Percentiles rank a stretch among this genome's conserved stretches.
Evolutionary conservation across 2,113 vertebrate genomes (phyloP).

Genomic region (Chiloscyllium plagiosum): DNA sequence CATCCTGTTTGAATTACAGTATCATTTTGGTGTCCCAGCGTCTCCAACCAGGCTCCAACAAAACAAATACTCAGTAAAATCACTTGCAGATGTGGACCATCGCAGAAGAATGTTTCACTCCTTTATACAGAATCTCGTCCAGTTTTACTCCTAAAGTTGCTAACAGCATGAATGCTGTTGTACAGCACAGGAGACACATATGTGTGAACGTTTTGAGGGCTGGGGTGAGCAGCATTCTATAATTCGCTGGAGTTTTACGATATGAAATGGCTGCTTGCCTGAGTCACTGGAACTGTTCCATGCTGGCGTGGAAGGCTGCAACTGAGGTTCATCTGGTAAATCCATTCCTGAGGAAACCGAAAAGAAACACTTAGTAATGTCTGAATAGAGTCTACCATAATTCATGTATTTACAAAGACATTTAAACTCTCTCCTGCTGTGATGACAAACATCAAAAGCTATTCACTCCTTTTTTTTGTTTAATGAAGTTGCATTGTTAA

Average conservation of each 20-base stretch:
- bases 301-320: constrained; percentile 64
- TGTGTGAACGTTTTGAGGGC: background rate
- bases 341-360: constrained; percentile 68
- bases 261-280: constrained; percentile 58
- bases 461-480: background rate
- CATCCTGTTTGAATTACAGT: constrained; percentile 33
- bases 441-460: background rate
- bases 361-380: constrained; percentile 41
- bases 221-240: constrained; percentile 31
- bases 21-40: constrained; percentile 26
- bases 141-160: background rate
- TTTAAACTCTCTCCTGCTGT: background rate
- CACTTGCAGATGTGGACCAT: constrained; percentile 30
- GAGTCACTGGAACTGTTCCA: constrained; percentile 82
- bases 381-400: background rate
- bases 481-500: background rate
- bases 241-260: background rate
- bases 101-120: constrained; percentile 17
- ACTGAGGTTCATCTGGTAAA: constrained; percentile 64
- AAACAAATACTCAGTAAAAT: constrained; percentile 33
- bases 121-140: background rate
- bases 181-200: background rate
- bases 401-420: background rate
- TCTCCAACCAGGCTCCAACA: constrained; percentile 11
- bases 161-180: background rate